phyloP scores from a whole-genome alignment of 2,113 vertebrate species.

The Peromyscus polionotus region DNA sequence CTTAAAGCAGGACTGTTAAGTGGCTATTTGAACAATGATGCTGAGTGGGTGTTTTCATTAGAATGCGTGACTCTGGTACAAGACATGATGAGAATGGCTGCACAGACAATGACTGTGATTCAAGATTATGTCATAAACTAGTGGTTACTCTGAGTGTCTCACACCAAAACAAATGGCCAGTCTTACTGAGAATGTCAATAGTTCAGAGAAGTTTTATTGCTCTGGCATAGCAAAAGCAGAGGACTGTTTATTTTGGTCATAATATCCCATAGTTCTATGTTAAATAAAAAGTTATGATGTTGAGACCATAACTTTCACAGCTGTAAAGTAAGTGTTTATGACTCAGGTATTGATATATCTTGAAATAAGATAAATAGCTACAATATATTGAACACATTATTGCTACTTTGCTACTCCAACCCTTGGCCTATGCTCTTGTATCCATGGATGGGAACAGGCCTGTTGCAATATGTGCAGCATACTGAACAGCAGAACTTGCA shows the following conservation, averaged over 20 bases:
- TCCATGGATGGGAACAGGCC: too few species aligned
- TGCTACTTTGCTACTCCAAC: background rate
- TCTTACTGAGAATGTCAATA: background rate
- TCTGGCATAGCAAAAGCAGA: background rate
- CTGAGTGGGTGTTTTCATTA: background rate
- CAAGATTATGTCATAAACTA: conserved; percentile 50
- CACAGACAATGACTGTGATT: conserved; percentile 17
- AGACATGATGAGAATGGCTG: conserved; percentile 26
- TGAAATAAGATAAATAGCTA: conserved; percentile 9
- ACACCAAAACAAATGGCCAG: background rate
- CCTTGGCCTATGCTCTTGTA: background rate
- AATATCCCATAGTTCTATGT: background rate
- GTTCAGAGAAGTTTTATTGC: conserved; percentile 44
- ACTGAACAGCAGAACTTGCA: background rate
- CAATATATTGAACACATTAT: background rate
- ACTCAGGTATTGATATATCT: background rate
- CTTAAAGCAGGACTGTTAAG: background rate
- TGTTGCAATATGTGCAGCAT: fast-evolving
- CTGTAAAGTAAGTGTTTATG: conserved; percentile 26
- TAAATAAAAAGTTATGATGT: conserved; percentile 3
- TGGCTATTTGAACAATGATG: background rate
- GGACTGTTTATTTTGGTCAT: conserved; percentile 53
- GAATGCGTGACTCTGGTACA: background rate
- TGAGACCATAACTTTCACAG: background rate
- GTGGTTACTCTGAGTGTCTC: background rate